A percentile compares a stretch with the other conserved stretches of the same genome.
phyloP scores from a whole-genome alignment of 1,140 invertebrate genomes.

The Oncopodura yosiiana region DNA sequence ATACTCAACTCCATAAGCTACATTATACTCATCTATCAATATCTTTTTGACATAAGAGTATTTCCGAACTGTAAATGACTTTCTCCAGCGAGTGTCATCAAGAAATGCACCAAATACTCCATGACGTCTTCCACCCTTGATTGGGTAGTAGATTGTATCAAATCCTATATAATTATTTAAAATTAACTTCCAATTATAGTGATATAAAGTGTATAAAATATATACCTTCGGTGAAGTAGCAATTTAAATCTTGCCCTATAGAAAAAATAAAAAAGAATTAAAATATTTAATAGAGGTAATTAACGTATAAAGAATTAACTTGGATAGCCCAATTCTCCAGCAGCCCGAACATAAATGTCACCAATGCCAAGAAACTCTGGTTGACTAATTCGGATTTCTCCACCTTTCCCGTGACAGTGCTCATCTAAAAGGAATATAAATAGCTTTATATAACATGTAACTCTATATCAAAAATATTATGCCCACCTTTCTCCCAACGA shows the following conservation, averaged over 20 bases:
- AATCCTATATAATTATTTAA: conserved; percentile 12
- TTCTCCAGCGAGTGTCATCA: background rate
- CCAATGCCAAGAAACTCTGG: conserved; percentile 23
- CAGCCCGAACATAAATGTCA: conserved; percentile 16
- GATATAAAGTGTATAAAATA: no score
- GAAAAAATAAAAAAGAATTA: no score
- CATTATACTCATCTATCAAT: conserved; percentile 5
- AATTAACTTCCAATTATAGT: background rate
- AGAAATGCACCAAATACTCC: conserved; percentile 11
- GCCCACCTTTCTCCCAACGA: conserved; percentile 7
- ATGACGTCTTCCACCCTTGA: conserved; percentile 12
- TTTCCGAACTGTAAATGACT: conserved; percentile 21
- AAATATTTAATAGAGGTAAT: no score
- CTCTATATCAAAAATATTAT: background rate
- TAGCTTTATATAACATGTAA: background rate
- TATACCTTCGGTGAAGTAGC: conserved; percentile 19
- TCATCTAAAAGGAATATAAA: background rate
- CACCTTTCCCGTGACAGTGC: conserved; percentile 8
- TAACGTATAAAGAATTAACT: no score
- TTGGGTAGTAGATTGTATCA: conserved; percentile 18
- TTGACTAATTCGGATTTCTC: conserved; percentile 3
- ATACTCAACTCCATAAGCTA: conserved; percentile 32
- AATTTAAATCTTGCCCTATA: conserved; percentile 24
- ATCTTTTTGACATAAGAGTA: conserved; percentile 26
- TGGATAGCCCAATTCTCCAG: conserved; percentile 23